Conservation (phyloP, 1,140 invertebrate genomes). For the Drosophila kanapiae region DNA sequence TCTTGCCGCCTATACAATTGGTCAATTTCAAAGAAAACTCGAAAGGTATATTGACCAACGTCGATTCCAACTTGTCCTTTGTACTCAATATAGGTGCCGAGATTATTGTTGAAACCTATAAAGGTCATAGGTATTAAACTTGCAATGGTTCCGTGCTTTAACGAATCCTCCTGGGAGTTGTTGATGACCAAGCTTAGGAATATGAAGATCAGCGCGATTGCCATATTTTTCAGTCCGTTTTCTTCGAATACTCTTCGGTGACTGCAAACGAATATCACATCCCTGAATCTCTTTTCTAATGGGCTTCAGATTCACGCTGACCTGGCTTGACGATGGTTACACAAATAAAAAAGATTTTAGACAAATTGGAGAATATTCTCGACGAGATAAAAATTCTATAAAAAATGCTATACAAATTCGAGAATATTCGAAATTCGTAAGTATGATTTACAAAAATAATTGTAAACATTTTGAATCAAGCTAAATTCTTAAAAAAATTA, state of each 20-base stretch:
- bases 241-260: neutral
- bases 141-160: neutral
- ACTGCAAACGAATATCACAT: neutral
- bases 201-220: neutral
- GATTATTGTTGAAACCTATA: neutral
- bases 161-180: neutral
- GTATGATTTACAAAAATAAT: too few species aligned
- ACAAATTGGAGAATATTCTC: too few species aligned
- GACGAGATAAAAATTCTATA: too few species aligned
- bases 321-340: too few species aligned
- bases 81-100: slow-evolving; percentile 8
- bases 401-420: too few species aligned
- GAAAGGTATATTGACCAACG: too few species aligned
- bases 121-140: neutral
- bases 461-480: too few species aligned
- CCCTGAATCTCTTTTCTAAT: neutral
- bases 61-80: neutral
- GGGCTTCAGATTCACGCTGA: neutral
- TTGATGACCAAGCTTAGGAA: neutral
- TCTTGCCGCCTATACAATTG: neutral
- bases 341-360: too few species aligned
- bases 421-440: too few species aligned
- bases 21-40: neutral
- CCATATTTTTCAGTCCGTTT: neutral
- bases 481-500: too few species aligned